phyloP scores from a whole-genome alignment of 2,113 vertebrate genomes.

The Rafetus swinhoei region DNA sequence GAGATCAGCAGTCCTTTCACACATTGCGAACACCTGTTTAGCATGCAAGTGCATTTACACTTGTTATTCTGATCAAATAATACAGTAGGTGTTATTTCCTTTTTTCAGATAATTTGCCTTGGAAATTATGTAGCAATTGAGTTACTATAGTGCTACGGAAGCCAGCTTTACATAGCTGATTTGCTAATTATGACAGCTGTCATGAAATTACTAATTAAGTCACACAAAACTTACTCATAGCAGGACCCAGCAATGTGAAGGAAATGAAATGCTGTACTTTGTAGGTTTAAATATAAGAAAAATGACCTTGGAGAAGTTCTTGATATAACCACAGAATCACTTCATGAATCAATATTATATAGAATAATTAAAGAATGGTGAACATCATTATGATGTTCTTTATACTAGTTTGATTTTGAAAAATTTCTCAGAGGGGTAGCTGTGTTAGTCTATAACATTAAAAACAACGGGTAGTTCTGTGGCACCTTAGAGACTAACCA shows the following conservation, averaged over 20 bases:
- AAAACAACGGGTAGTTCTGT: no score
- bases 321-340: fast-evolving
- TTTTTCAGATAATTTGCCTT: slow-evolving; percentile 53
- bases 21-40: slow-evolving; percentile 39
- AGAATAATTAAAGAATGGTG: not conserved
- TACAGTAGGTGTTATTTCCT: not conserved
- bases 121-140: slow-evolving; percentile 35
- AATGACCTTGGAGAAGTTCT: not conserved
- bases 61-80: slow-evolving; percentile 50
- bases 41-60: slow-evolving; percentile 39
- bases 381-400: not conserved
- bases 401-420: not conserved
- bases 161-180: slow-evolving; percentile 15
- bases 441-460: no score
- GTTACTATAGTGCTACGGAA: not conserved
- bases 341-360: not conserved
- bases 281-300: not conserved
- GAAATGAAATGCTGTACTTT: not conserved
- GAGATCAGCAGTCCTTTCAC: slow-evolving; percentile 26
- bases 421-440: no score
- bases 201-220: slow-evolving; percentile 10
- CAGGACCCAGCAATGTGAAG: not conserved
- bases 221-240: not conserved
- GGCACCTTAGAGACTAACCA: no score
- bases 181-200: not conserved